phyloP scores from a whole-genome alignment of 2,113 vertebrate genomes.

The Rhinolophus sinicus region DNA sequence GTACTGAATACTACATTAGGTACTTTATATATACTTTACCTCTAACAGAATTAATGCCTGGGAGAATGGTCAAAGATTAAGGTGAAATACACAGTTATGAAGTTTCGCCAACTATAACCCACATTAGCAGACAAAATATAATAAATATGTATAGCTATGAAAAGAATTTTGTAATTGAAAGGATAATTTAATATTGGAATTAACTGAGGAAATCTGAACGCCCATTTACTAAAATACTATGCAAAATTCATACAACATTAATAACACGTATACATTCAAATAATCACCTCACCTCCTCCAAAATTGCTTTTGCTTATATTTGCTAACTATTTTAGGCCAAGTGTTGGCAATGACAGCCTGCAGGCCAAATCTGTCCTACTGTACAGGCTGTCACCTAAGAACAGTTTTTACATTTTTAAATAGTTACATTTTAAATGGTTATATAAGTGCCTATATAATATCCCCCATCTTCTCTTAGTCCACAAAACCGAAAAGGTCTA shows the following conservation, averaged over 20 bases:
- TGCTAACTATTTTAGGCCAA: background rate
- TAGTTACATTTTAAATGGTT: constrained; percentile 33
- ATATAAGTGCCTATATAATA: background rate
- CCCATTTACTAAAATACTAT: background rate
- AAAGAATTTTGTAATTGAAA: background rate
- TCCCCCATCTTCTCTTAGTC: background rate
- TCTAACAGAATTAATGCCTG: background rate
- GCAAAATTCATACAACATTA: background rate
- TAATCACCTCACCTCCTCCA: background rate
- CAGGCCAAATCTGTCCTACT: background rate
- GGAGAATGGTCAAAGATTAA: background rate
- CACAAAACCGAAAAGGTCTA: constrained; percentile 36
- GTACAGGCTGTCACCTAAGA: background rate
- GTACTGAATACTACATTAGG: background rate
- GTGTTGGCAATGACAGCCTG: background rate
- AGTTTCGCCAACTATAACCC: background rate
- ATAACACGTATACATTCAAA: background rate
- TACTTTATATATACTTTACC: background rate
- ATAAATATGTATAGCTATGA: background rate
- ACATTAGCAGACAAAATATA: background rate
- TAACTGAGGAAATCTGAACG: background rate
- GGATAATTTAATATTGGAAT: background rate
- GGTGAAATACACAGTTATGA: background rate
- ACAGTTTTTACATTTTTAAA: background rate
- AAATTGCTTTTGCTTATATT: background rate